These are phyloP conservation scores for Drosophila busckii DNA, from an alignment of 1,140 invertebrate genomes.

Conservation along the genomic window DNA sequence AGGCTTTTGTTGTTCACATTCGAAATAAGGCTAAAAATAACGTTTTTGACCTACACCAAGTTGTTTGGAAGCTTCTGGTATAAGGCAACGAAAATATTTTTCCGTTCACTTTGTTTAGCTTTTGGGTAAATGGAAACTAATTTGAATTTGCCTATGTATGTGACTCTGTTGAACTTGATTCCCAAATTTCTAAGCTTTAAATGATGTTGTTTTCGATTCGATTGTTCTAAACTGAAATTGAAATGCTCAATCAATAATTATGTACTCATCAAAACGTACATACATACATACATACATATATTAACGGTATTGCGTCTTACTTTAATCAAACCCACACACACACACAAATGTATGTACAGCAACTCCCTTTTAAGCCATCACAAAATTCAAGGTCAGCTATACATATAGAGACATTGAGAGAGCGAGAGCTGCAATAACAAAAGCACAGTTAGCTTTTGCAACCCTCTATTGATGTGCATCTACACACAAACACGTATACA, in stretches of 20 bases:
- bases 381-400: conserved; percentile 35
- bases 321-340: neutral
- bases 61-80: no score
- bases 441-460: conserved; percentile 29
- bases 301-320: conserved; percentile 2
- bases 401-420: neutral
- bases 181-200: no score
- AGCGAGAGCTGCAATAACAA: conserved; percentile 8
- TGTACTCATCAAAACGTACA: neutral
- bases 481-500: neutral
- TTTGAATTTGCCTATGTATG: no score
- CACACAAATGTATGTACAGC: neutral
- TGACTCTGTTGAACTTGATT: no score
- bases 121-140: no score
- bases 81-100: no score
- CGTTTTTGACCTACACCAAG: no score
- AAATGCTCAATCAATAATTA: neutral
- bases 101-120: no score
- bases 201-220: no score
- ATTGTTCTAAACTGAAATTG: no score
- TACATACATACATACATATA: neutral
- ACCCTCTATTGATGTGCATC: conserved; percentile 15
- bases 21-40: no score
- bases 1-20: no score
- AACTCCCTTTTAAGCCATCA: conserved; percentile 1